phyloP scores from a whole-genome alignment of 2,888 invertebrate species.

The Plebejus anna region DNA sequence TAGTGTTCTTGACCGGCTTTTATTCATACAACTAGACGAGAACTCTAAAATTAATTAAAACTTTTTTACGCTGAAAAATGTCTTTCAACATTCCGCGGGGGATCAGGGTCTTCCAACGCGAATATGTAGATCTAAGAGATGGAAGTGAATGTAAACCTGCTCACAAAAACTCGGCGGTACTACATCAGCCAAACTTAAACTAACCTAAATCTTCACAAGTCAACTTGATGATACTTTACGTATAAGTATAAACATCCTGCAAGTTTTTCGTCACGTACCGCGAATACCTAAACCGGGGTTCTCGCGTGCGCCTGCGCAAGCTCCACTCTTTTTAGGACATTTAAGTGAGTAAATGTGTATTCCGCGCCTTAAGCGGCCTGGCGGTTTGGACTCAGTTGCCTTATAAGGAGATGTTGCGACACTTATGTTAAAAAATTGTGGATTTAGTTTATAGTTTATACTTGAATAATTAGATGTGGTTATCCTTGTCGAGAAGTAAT shows the following conservation, averaged over 20 bases:
- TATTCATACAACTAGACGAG: no score
- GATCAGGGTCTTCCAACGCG: no score
- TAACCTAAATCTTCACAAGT: no score
- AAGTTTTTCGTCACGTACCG: neutral
- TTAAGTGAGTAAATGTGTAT: conserved; percentile 4
- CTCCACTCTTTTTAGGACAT: neutral
- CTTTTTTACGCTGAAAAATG: no score
- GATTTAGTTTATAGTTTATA: neutral
- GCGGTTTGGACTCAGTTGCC: neutral
- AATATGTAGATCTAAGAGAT: no score
- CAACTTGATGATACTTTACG: neutral
- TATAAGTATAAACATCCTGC: neutral
- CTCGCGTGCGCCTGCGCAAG: neutral
- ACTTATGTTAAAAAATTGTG: neutral
- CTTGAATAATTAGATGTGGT: neutral
- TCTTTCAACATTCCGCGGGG: no score
- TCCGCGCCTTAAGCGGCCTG: neutral
- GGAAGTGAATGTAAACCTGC: no score
- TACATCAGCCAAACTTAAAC: no score
- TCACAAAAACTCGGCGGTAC: no score
- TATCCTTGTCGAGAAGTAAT: neutral
- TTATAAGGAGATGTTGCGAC: neutral
- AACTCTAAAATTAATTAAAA: no score
- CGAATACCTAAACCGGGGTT: neutral
- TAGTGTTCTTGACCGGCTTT: no score